Evolutionary conservation across 2,797 vertebrate species (phyloP), one percentile per base, ranked within the genome.

Genomic region (Acanthurus tractus): DNA sequence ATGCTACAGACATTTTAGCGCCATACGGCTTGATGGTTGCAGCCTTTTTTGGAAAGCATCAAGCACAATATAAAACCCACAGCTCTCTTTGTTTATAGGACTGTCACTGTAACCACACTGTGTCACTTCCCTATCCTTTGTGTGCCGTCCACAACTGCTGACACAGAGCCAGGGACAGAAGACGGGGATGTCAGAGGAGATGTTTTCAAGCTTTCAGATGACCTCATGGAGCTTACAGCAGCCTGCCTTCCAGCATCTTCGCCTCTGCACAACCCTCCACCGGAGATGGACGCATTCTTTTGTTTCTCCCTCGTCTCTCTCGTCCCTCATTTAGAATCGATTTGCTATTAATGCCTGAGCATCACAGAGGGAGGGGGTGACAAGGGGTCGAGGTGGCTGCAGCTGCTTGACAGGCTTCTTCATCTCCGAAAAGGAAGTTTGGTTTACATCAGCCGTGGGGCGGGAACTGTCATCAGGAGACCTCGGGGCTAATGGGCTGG

Each of bases 361-460:
- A 82, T 87, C 83, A 71, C 65, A 68, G 69, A 71, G 86, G 89
- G 89, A 84, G 92, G 38, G 38, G 90, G 85, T 86, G 92, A 92
- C 86, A 84, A 69, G 78, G 79, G 83, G 83, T 83, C 20, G 80
- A 84, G 87, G 83, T 86, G 84, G 86, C 88, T 89, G 84, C 67
- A 79, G 76, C 83, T 44, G 48, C 70, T 76, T 95, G 94, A 96
- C 94, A 94, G 90, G 89, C 87, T 90, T 88, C 91, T 96, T 92
- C 91, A 94, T 96, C 94, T 95, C 91, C 78, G 46, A 86, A 87
- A 82, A 92, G 91, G 89, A 95, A 92, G 91, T 95, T 94, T 93
- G 88, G 88, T 94, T 94, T 94, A 93, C 90, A 92, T 94, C 93
- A 94, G 88, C 90, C 81, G 5, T 3, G 83, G 91, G 94, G 93